Base-by-base conservation (phyloP, 2,888 invertebrate species). In the Caenorhabditis virilis region DNA sequence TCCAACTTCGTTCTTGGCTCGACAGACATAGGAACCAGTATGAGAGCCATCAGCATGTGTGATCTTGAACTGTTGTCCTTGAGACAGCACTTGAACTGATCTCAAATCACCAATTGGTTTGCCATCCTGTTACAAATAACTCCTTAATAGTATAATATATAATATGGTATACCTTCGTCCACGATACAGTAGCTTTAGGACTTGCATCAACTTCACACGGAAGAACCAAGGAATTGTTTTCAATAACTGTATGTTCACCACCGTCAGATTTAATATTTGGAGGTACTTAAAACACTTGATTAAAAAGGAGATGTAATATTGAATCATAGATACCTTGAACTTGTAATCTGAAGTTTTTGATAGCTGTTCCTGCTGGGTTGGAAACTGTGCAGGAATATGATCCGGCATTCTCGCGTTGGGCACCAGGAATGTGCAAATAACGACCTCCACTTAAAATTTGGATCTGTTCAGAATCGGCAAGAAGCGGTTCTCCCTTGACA, bases 351-450 rank as follows among this genome's bases (percentile, higher is more conserved):
- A 75, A 79, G 2, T 53, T 69, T 51, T 74, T 74, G 16, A 68
- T 62, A 9, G 73, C 62, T 35, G 73, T 69, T 27, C 89, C 88
- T 76, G 86, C 87, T 33, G 84, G 78, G 76, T 89, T 89, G 36
- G 78, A 83, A 1, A 87, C 88, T 15, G 85, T 73, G 75, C 89
- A 89, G 1, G 84, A 85, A 75, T 88, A 89, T 15, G 86, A 84
- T 1, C 89, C 89, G 43, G 87, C 87, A 79, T 89, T 88, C 0
- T 86, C 86, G 26, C 86, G 73, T 66, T 87, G 86, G 0, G 87
- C 88, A 2, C 87, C 84, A 55, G 87, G 87, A 51, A 84, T 72
- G 52, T 78, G 78, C n/a, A 84, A 57, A 36, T 74, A 74, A 35
- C 77, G 55, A 6, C 80, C 78, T 47, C 77, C 76, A 35, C 57